Evolutionary conservation across 2,113 vertebrate genomes (phyloP).

Genomic region (Heteronetta atricapilla): DNA sequence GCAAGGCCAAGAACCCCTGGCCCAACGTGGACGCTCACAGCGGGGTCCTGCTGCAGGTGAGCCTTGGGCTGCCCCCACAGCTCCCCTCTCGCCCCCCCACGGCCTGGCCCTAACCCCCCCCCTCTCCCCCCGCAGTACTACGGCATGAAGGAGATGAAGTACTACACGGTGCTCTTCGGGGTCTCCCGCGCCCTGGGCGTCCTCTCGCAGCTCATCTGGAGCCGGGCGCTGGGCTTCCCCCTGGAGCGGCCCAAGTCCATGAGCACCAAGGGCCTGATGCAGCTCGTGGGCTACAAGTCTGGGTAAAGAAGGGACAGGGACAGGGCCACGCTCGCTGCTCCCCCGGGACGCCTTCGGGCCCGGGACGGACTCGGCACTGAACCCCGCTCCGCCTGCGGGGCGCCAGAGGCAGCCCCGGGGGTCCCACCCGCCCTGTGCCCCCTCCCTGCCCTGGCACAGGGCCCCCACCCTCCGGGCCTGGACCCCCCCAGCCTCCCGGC

Average conservation of each 20-base stretch:
- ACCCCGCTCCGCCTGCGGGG: slow-evolving; percentile 42
- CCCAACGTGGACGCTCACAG: slow-evolving; percentile 98
- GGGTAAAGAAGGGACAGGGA: slow-evolving; percentile 75
- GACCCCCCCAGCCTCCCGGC: background rate
- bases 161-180: slow-evolving; percentile 96
- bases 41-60: slow-evolving; percentile 95
- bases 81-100: background rate
- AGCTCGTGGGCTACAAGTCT: slow-evolving; percentile 87
- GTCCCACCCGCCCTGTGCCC: background rate
- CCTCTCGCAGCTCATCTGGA: slow-evolving; percentile 94
- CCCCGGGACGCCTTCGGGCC: slow-evolving; percentile 36
- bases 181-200: slow-evolving; percentile 94
- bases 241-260: slow-evolving; percentile 97
- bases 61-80: background rate
- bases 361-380: slow-evolving; percentile 62
- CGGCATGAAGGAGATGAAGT: slow-evolving; percentile 97
- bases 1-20: slow-evolving; percentile 98
- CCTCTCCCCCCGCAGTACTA: slow-evolving; percentile 82
- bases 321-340: background rate
- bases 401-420: background rate
- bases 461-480: background rate
- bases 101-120: background rate
- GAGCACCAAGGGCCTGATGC: slow-evolving; percentile 94
- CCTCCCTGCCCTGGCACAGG: background rate
- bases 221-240: slow-evolving; percentile 91